A percentile compares a stretch with the other conserved stretches of the same genome.
phyloP scores from a whole-genome alignment of 53 echinoderm and acorn worm genomes.

The Crossaster papposus region DNA sequence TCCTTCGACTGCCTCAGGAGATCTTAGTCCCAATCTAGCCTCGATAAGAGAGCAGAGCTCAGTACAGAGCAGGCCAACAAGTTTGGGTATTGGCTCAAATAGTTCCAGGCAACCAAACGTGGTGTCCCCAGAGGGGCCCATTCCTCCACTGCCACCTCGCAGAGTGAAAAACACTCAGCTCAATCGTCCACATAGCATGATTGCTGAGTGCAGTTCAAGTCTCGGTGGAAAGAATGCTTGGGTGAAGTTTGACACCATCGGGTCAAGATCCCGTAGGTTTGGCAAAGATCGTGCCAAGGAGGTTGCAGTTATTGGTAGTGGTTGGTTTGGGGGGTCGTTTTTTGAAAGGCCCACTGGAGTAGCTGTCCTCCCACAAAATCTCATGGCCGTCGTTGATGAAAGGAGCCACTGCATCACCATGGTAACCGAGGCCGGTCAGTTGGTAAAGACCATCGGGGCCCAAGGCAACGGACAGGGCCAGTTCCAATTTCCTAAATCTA shows the following conservation, averaged over 20 bases:
- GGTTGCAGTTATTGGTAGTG: conserved; percentile 52
- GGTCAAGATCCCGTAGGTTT: conserved; percentile 41
- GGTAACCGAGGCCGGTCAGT: conserved; percentile 78
- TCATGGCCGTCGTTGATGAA: conserved; percentile 87
- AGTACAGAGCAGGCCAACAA: background rate
- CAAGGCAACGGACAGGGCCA: conserved; percentile 81
- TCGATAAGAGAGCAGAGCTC: conserved; percentile 23
- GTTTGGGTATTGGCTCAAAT: conserved; percentile 5
- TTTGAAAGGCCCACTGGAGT: conserved; percentile 90
- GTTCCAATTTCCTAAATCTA: conserved; percentile 81
- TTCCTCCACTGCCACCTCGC: conserved; percentile 47
- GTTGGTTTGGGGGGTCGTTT: conserved; percentile 62
- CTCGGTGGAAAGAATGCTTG: conserved; percentile 33
- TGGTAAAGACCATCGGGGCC: conserved; percentile 76
- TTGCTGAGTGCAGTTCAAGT: conserved; percentile 11
- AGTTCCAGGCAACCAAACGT: background rate
- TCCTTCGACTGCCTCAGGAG: conserved; percentile 7
- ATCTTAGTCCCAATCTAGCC: conserved; percentile 4
- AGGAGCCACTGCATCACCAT: conserved; percentile 80
- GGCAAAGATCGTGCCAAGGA: conserved; percentile 32
- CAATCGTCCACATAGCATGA: conserved; percentile 18
- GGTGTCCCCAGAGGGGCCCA: conserved; percentile 32
- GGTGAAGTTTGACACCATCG: conserved; percentile 67
- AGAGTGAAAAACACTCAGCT: conserved; percentile 24
- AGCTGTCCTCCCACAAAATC: conserved; percentile 70